Evolutionary conservation across 1,140 invertebrate genomes (phyloP).

Genomic region (Zeugodacus cucurbitae): DNA sequence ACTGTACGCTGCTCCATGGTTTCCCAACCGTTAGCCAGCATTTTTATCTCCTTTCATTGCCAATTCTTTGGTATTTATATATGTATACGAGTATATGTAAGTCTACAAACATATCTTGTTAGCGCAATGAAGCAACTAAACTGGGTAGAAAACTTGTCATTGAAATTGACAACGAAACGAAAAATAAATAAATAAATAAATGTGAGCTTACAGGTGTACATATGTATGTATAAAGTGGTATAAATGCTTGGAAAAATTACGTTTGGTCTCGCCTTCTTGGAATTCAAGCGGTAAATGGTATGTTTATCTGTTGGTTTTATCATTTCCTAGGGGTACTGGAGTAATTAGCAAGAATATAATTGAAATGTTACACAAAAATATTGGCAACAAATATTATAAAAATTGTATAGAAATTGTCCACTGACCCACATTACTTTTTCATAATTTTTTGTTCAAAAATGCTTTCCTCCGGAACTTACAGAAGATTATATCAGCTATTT

Average conservation of each 20-base stretch:
- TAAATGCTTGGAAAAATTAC: background rate
- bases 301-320: no score
- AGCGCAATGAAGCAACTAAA: background rate
- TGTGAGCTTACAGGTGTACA: background rate
- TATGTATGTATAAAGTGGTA: background rate
- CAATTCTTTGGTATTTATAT: background rate
- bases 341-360: no score
- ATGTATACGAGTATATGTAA: no score
- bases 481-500: no score
- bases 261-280: background rate
- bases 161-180: background rate
- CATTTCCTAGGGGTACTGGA: no score
- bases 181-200: background rate
- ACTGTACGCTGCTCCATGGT: background rate
- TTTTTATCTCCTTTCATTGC: background rate
- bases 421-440: no score
- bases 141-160: background rate
- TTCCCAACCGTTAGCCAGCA: background rate
- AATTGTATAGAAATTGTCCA: no score
- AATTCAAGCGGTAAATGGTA: background rate
- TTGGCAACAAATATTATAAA: no score
- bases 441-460: no score
- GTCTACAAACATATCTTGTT: background rate
- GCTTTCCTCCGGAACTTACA: no score
- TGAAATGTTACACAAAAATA: no score